Base-by-base conservation (phyloP, 2,888 invertebrate genomes). In the Cephus pulcher region DNA sequence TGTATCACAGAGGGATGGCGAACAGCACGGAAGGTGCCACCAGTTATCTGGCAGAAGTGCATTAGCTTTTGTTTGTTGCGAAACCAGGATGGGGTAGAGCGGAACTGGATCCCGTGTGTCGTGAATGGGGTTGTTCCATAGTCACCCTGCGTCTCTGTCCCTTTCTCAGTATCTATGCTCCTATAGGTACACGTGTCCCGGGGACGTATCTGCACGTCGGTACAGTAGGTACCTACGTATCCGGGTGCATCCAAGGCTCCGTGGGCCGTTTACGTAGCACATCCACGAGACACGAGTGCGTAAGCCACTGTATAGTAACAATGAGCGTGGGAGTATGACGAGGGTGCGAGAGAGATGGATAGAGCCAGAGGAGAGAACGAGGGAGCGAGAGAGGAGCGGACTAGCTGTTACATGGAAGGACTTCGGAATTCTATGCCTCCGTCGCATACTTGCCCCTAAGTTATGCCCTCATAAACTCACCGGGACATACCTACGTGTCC, bases 391-490 rank as follows among this genome's bases (percentile, higher is more conserved):
- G 35, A 30, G 71, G 32, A 73, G 6, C 9, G 35, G 74, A 34
- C 34, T 34, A 33, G 30, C 74, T 37, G 30, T 30, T 34, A 34
- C 73, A 68, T 69, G 37, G 76, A 76, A 82, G 80, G 81, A 76
- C 78, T 76, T 75, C 68, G 82, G 82, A 85, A 86, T 86, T 86
- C 83, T 81, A 75, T 77, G 82, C 78, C 77, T 81, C 78, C 82
- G 81, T 87, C 85, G 88, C 88, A 88, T 88, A 88, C 87, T 88
- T 88, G 86, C 78, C 79, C 78, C 82, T 88, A 87, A 88, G 87
- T 88, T 88, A 88, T 88, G 86, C 85, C 82, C 87, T 88, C 88
- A 87, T 88, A 88, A 88, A 88, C 86, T 85, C 86, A 78, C 83
- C 69, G 81, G 83, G 85, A 85, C 86, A 86, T 86, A 85, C 84